Evolutionary conservation across 53 echinoderm and acorn worm genomes (phyloP), one percentile per base, ranked within the genome.

Genomic region (Echinometra lucunter): DNA sequence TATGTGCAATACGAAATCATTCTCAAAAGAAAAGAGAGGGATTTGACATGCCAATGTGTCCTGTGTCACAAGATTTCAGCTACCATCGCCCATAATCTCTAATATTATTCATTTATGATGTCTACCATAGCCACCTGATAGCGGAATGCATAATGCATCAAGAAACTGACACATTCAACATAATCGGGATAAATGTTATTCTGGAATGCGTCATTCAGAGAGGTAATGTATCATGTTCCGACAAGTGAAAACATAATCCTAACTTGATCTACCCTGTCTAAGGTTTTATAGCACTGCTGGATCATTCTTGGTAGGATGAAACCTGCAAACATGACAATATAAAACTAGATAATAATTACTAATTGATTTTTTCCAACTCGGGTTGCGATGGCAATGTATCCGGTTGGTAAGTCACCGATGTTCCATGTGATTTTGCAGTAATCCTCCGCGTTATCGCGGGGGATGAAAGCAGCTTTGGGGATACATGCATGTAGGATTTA

Each of bases 281-380:
- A 8, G 42, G 81, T 44, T 44, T 81, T 81, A 53, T 1, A 53
- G 53, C 53, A 53, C 13, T 13, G 53, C 53, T 53, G 53, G 53
- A 53, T 53, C 53, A 53, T 53, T 53, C 13, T 13, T 53, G 1
- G 53, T 53, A 1, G 53, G 53, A 53, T 53, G 11, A 70, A 70
- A 32, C 23, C 44, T 4, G 42, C 80, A 44, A 42, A 80, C 40
- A 80, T 80, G 80, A 81, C 81, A 81, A 25, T n/a, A n/a, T n/a
- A 81, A 81, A 44, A 81, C 40, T 21, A 23, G 44, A 44, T 40
- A 42, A 47, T 47, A 53, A 40, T 81, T 81, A 44, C 44, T 81
- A 81, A 44, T 81, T 81, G 81, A 81, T 81, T 25, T 81, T 42
- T 81, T 44, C 42, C 44, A 81, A 44, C 81, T 81, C 23, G 4